These are phyloP conservation scores for Trichacis sp. DNA, from an alignment of 2,888 invertebrate species.

Conservation along the genomic window DNA sequence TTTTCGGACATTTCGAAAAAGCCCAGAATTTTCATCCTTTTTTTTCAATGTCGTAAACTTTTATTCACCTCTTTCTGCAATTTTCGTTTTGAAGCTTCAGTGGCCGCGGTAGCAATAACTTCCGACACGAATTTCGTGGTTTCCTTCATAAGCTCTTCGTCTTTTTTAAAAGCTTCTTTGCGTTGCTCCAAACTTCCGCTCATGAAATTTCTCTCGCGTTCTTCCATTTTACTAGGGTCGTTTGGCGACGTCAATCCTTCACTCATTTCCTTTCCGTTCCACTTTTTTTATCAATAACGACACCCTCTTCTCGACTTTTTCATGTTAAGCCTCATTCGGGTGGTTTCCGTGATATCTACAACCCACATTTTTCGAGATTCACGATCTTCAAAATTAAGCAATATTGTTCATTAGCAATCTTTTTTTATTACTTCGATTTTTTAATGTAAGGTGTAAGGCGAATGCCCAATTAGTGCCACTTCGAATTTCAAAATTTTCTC, in stretches of 20 bases:
- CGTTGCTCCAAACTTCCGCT: conserved; percentile 57
- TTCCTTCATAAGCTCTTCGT: conserved; percentile 69
- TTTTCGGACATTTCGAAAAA: neutral
- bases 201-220: conserved; percentile 56
- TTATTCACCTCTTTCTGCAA: conserved; percentile 54
- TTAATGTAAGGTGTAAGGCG: too few species aligned
- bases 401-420: too few species aligned
- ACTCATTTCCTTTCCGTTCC: conserved; percentile 40
- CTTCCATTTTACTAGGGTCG: conserved; percentile 56
- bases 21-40: too few species aligned
- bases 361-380: too few species aligned
- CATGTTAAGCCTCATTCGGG: conserved; percentile 59
- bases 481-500: too few species aligned
- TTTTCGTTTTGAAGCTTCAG: conserved; percentile 66
- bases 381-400: too few species aligned
- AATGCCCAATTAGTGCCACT: too few species aligned
- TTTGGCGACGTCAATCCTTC: conserved; percentile 54
- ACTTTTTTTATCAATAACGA: conserved; percentile 11
- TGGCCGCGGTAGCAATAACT: conserved; percentile 69
- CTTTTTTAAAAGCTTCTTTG: conserved; percentile 65
- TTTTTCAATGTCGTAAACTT: neutral
- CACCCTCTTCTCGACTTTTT: neutral
- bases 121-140: conserved; percentile 70
- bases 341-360: conserved; percentile 79
- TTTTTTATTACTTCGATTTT: too few species aligned